Conservation (phyloP, 2,797 vertebrate genomes). For the Heteromormyrus szaboi region DNA sequence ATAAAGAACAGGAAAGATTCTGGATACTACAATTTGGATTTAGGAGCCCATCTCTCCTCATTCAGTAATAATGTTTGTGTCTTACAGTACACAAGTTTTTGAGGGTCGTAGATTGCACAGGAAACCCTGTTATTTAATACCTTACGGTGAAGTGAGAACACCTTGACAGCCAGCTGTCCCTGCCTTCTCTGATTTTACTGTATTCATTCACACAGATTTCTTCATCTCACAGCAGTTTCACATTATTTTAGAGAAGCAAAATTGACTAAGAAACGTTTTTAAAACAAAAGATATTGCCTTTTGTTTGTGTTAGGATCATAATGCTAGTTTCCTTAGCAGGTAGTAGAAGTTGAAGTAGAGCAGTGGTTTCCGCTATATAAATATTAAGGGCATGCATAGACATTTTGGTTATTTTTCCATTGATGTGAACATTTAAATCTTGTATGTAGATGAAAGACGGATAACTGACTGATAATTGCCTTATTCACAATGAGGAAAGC, state of each 20-base stretch:
- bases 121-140: not conserved
- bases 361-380: not conserved
- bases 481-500: not conserved
- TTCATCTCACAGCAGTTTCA: not conserved
- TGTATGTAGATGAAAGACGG: not conserved
- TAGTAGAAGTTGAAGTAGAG: not conserved
- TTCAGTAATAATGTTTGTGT: not conserved
- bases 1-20: not conserved
- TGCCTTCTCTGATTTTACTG: not conserved
- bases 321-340: not conserved
- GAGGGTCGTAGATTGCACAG: not conserved
- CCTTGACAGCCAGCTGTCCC: not conserved
- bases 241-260: not conserved
- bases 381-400: not conserved
- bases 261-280: not conserved
- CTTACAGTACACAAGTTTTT: not conserved
- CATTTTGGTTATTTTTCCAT: not conserved
- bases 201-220: not conserved
- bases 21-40: not conserved
- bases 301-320: not conserved
- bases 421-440: not conserved
- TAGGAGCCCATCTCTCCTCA: not conserved
- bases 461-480: not conserved
- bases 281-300: not conserved
- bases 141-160: not conserved